phyloP scores from a whole-genome alignment of 2,113 vertebrate genomes.

The Burhinus bistriatus region DNA sequence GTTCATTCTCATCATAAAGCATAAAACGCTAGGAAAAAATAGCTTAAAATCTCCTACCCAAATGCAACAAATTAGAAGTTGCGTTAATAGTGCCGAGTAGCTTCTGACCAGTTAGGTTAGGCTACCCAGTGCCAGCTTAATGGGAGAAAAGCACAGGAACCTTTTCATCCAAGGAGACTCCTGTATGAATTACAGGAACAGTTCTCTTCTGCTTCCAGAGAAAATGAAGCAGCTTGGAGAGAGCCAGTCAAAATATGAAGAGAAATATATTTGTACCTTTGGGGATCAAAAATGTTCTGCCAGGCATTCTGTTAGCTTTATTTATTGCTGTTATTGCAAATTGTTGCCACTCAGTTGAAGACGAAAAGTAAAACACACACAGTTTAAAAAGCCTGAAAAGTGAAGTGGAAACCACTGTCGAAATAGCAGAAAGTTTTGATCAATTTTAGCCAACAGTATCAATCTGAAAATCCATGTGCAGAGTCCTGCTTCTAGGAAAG shows the following conservation, averaged over 20 bases:
- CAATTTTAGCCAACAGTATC: neutral
- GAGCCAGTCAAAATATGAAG: neutral
- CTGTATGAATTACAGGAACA: neutral
- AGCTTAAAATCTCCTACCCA: neutral
- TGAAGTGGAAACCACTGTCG: neutral
- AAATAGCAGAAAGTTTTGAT: neutral
- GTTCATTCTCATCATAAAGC: neutral
- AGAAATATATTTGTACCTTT: neutral
- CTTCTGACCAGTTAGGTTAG: neutral
- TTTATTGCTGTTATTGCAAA: neutral
- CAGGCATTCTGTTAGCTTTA: neutral
- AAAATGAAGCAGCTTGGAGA: neutral
- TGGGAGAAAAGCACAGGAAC: neutral
- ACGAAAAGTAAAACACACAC: neutral
- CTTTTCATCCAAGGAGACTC: neutral
- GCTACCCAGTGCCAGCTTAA: neutral
- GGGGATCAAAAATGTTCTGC: neutral
- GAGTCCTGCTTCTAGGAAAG: neutral
- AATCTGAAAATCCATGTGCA: neutral
- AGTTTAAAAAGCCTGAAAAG: neutral
- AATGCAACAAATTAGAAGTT: neutral
- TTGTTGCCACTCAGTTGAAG: neutral
- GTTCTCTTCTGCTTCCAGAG: neutral
- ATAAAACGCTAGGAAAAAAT: neutral
- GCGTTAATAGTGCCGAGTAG: neutral